These are phyloP conservation scores for Dryadula phaetusa DNA, from an alignment of 2,888 invertebrate genomes.

Conservation along the genomic window DNA sequence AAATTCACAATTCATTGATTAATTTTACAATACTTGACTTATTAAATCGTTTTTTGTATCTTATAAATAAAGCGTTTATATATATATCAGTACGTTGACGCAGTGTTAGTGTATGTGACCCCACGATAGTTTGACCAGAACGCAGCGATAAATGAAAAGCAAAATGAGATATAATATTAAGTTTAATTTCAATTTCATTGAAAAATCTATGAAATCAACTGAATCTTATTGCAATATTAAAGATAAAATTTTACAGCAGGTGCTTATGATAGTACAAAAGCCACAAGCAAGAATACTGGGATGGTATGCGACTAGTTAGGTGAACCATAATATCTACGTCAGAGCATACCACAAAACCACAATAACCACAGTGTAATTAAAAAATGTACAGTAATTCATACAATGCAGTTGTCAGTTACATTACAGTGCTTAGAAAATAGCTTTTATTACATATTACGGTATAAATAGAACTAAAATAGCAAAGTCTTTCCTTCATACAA, in stretches of 20 bases:
- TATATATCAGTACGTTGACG: no score
- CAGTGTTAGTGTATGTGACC: no score
- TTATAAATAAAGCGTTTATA: no score
- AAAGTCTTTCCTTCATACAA: neutral
- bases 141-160: no score
- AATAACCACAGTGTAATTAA: conserved; percentile 11
- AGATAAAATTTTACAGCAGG: neutral
- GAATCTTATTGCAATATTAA: no score
- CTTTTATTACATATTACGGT: neutral
- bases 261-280: neutral
- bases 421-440: neutral
- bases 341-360: conserved; percentile 3
- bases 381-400: neutral
- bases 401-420: conserved; percentile 14
- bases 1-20: no score
- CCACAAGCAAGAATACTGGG: conserved; percentile 2
- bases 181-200: no score
- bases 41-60: no score
- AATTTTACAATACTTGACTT: no score
- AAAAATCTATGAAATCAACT: no score
- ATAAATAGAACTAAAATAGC: neutral
- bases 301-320: conserved; percentile 1
- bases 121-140: no score
- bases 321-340: conserved; percentile 10
- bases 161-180: no score